Base-by-base conservation (phyloP, 2,888 invertebrate species). In the Meloe dianella region DNA sequence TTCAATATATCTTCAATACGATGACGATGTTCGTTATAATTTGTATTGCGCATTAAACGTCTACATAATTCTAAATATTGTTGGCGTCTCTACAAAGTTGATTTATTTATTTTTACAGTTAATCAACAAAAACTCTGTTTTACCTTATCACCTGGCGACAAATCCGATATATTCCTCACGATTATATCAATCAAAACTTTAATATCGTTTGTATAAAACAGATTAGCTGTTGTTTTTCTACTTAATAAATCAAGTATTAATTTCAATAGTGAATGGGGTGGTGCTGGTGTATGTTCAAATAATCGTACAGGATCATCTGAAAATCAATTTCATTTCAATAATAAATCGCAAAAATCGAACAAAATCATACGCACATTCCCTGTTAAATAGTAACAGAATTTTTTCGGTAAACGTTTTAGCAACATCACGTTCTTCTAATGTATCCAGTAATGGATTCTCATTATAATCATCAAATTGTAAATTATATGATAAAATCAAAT, bases 141-240 rank as follows among this genome's bases (percentile, higher is more conserved):
- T 85, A 94, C 94, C 86, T 87, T 85, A 82, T 97, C 96, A 29
- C 95, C 95, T 6, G 96, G 90, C 56, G 94, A 92, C 69, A 97
- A 87, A 84, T 98, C 97, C 2, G 94, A 91, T 29, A 98, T 87
- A 83, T 96, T 95, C 60, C 97, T 87, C 61, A 96, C 91, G 63
- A 97, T 90, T 78, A 98, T 97, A 81, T 97, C 98, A 70, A 97
- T 92, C 66, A 97, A 88, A 56, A 97, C 97, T 84, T 94, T 95
- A 54, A 94, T 91, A 81, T 98, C 98, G 80, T 97, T 98, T 0
- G 96, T 95, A 83, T 98, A 98, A 84, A 97, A 95, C 71, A 97
- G 88, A 73, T 90, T 89, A 0, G 97, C 93, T 0, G 96, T 95
- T 71, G 89, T 87, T 72, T 89, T 88, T 74, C 89, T 89, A 70